Percentiles rank a stretch among this genome's conserved stretches.
phyloP scores from a whole-genome alignment of 2,113 vertebrate species.

The Galbula dea region DNA sequence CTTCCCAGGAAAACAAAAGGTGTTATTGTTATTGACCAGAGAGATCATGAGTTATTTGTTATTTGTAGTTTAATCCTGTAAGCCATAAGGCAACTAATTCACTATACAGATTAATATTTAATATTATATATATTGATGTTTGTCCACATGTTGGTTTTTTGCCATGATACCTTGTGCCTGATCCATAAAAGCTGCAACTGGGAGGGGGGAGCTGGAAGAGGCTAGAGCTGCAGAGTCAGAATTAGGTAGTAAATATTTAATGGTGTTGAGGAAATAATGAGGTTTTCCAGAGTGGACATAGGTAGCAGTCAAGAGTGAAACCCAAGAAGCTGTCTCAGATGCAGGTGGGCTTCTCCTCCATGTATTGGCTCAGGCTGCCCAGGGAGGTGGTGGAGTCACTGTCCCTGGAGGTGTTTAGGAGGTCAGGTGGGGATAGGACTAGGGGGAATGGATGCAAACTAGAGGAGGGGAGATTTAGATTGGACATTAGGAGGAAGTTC shows the following conservation, averaged over 20 bases:
- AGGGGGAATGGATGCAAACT: too few relatives aligned
- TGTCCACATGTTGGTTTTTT: conserved; percentile 9
- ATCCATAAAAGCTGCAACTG: not conserved
- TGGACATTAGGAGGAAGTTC: too few relatives aligned
- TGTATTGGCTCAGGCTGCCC: too few relatives aligned
- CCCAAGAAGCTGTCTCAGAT: not conserved
- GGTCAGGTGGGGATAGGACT: too few relatives aligned
- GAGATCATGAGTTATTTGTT: too few relatives aligned
- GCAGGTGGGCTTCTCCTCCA: not conserved
- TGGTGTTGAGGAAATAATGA: conserved; percentile 56
- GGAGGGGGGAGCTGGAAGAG: not conserved
- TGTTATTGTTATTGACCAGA: conserved; percentile 47
- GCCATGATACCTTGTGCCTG: not conserved
- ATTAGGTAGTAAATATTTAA: conserved; percentile 52
- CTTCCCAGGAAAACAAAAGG: conserved; percentile 6
- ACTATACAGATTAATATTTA: too few relatives aligned
- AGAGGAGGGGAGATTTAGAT: too few relatives aligned
- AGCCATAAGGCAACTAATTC: conserved; percentile 60
- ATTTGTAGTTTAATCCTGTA: conserved; percentile 15
- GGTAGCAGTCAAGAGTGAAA: not conserved
- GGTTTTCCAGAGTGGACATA: not conserved
- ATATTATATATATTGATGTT: too few relatives aligned
- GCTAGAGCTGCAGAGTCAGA: conserved; percentile 33
- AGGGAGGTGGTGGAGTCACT: too few relatives aligned
- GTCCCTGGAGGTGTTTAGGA: too few relatives aligned